Conservation (phyloP, 1,140 invertebrate genomes). For the Saccostrea cuccullata region DNA sequence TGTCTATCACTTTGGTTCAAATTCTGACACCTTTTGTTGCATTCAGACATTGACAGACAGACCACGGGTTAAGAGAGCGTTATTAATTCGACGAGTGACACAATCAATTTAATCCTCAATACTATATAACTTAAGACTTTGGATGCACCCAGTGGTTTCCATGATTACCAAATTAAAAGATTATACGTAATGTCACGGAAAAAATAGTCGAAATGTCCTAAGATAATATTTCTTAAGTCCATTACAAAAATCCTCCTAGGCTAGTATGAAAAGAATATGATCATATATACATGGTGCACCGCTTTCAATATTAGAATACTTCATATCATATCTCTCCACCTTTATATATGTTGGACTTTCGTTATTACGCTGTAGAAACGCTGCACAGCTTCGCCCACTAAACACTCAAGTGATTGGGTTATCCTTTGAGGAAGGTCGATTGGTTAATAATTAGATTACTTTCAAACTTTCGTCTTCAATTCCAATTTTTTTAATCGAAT, state of each 20-base stretch:
- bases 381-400: not conserved
- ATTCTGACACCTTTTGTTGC: not conserved
- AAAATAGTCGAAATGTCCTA: not conserved
- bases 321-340: slow-evolving; percentile 2
- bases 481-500: no score
- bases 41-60: not conserved
- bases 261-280: not conserved
- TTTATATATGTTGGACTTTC: slow-evolving; percentile 19
- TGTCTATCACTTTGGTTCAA: slow-evolving; percentile 15
- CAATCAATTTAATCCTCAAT: slow-evolving; percentile 18
- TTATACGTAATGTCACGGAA: slow-evolving; percentile 31
- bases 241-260: not conserved
- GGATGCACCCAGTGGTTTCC: slow-evolving; percentile 4
- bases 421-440: not conserved
- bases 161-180: slow-evolving; percentile 28
- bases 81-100: slow-evolving; percentile 27
- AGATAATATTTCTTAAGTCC: not conserved
- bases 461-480: not conserved
- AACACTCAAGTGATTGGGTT: not conserved
- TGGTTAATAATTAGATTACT: not conserved
- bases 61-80: not conserved
- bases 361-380: not conserved
- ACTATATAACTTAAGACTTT: not conserved
- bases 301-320: not conserved
- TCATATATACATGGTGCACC: not conserved